Evolutionary conservation across 64 coral and sea anemone species (phyloP).

Genomic region (Orbicella faveolata): DNA sequence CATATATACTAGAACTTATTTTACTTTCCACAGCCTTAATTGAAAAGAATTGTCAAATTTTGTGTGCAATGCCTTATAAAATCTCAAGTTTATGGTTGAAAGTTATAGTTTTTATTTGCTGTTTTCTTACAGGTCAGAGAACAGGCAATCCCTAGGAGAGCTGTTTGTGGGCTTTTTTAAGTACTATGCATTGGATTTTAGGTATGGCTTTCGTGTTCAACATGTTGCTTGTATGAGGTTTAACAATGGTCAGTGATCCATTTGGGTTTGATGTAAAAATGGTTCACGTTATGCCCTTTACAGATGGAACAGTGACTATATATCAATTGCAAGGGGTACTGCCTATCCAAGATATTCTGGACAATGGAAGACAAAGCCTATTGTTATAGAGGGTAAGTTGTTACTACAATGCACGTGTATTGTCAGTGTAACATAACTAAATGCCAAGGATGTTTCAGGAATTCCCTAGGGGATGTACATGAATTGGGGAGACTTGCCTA

Average conservation of each 20-base stretch:
- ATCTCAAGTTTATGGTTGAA: neutral
- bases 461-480: too few relatives aligned
- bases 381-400: slow-evolving; percentile 74
- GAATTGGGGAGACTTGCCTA: too few relatives aligned
- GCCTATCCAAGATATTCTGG: slow-evolving; percentile 32
- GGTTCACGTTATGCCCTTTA: neutral
- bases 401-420: neutral
- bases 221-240: too few relatives aligned
- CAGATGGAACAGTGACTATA: slow-evolving; percentile 65
- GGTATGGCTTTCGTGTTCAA: slow-evolving; percentile 34
- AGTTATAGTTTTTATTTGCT: neutral
- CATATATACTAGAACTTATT: too few relatives aligned
- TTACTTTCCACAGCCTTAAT: too few relatives aligned
- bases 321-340: slow-evolving; percentile 51
- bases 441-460: too few relatives aligned
- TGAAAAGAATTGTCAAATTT: too few relatives aligned
- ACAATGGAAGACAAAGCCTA: slow-evolving; percentile 51
- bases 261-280: neutral
- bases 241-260: too few relatives aligned
- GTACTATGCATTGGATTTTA: slow-evolving; percentile 82
- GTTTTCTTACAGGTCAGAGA: slow-evolving; percentile 52
- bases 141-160: slow-evolving; percentile 72
- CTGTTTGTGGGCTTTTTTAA: slow-evolving; percentile 86
- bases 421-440: neutral
- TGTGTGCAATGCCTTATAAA: too few relatives aligned